phyloP scores from a whole-genome alignment of 2,113 vertebrate genomes.

The Sclerurus mexicanus region DNA sequence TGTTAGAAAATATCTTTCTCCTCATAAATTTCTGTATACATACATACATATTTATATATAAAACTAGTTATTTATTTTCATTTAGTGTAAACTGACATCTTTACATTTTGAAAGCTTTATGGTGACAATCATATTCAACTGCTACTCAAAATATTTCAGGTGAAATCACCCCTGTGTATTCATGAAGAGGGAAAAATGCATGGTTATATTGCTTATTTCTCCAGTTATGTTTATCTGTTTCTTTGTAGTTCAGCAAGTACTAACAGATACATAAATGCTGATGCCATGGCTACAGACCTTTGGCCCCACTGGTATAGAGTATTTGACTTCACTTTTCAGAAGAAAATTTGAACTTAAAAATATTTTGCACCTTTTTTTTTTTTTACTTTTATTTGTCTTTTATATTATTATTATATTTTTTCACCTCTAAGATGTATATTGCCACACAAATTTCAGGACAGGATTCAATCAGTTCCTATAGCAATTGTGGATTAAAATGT shows the following conservation, averaged over 20 bases:
- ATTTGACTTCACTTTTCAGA: background rate
- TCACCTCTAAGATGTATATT: background rate
- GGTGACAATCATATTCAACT: background rate
- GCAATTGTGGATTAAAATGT: background rate
- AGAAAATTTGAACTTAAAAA: background rate
- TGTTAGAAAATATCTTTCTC: background rate
- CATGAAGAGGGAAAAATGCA: background rate
- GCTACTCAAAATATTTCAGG: background rate
- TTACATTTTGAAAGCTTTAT: slow-evolving; percentile 5
- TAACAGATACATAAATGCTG: background rate
- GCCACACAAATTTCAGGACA: background rate
- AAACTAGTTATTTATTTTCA: slow-evolving; percentile 11
- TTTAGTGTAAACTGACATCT: background rate
- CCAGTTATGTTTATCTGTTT: background rate
- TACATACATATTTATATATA: background rate
- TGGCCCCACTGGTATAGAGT: accelerated
- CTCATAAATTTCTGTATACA: background rate
- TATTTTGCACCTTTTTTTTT: background rate
- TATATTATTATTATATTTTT: background rate
- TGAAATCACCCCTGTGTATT: background rate
- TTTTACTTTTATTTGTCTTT: background rate
- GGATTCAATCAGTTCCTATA: background rate
- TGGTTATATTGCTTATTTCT: background rate
- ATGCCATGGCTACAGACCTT: background rate
- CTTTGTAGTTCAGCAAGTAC: background rate